Evolutionary conservation across 2,888 invertebrate genomes (phyloP), one percentile per base, ranked within the genome.

Genomic region (Drosophila trichaetosa): DNA sequence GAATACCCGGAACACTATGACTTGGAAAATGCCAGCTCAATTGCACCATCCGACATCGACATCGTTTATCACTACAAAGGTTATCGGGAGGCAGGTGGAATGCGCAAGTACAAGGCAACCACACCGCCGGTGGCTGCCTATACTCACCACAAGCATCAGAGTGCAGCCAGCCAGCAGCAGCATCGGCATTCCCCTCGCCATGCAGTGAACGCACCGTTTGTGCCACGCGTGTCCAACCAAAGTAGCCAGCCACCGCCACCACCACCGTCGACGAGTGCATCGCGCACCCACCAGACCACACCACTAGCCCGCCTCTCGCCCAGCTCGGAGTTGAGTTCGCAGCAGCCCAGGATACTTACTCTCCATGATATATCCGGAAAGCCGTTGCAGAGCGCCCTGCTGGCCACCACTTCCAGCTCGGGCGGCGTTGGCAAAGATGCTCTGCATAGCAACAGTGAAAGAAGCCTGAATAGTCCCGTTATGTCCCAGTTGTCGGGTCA

Each of bases 31-130:
- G 98, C 99, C 2, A 98, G 98, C 92, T 98, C 98, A 0, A 99
- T 99, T 82, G 99, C 99, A 0, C 99, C 99, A 0, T 98, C 98
- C 3, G 99, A 99, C 91, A 98, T 98, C 79, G 99, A 99, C 91
- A 97, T 99, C 76, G 98, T 98, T 16, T 98, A 98, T 90, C 99
- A 99, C 92, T 99, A 99, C 92, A 98, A 98, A 94, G 98, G 97
- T 16, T 98, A 97, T 92, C 94, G 98, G 33, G 98, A 98, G 93
- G 96, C 95, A 54, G 95, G 95, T 3, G 97, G 97, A 1, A 95
- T 96, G 73, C 94, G 97, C 52, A 98, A 97, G 93, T 98, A 98
- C 91, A 98, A 97, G 93, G 96, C 97, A 4, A 97, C 97, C 4
- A 97, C 97, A 5, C 97, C 97, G 0, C 96, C 96, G 0, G 95